Evolutionary conservation across 2,888 invertebrate species (phyloP), one percentile per base, ranked within the genome.

Genomic region (Baronia brevicornis): DNA sequence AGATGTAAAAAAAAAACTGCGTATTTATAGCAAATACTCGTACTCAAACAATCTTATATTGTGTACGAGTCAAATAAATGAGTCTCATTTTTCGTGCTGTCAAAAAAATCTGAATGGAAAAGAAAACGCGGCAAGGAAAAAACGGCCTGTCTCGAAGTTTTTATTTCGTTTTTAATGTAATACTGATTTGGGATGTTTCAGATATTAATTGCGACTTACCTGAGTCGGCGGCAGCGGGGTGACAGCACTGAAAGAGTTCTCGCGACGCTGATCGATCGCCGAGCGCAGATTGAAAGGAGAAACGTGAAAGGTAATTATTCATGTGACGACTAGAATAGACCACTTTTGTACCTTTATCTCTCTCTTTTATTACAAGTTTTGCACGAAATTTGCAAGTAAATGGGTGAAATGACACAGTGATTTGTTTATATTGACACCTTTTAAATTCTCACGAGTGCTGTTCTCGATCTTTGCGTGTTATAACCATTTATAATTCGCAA

Each of bases 11-110:
- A 84, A 84, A 82, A 84, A 84, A n/a, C n/a, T 84, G 61, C 80
- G 82, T 84, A 84, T 84, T 84, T 84, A 84, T 84, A 84, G 84
- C 84, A 84, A 85, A 85, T 85, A 85, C 82, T 80, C 78, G 79
- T 84, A 84, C 84, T 84, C 85, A 84, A 85, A 85, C 84, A 84
- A 82, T 74, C 78, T 77, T 77, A 84, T 84, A 84, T 84, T 84
- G 84, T 85, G 80, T 84, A 78, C 80, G 84, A 84, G 77, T 80
- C 82, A 79, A 84, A 85, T 85, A 85, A 84, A 85, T 85, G 84
- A 80, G 65, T 54, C 68, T 82, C 78, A 85, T 85, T 84, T 85
- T 75, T 85, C 85, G 80, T 77, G 65, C 72, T 84, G 85, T 85
- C 85, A 85, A 85, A 85, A 84, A 84, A 84, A 84, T 78, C 79